These are phyloP conservation scores for Irena cyanogastra DNA, from an alignment of 2,113 vertebrate species.

Conservation along the genomic window DNA sequence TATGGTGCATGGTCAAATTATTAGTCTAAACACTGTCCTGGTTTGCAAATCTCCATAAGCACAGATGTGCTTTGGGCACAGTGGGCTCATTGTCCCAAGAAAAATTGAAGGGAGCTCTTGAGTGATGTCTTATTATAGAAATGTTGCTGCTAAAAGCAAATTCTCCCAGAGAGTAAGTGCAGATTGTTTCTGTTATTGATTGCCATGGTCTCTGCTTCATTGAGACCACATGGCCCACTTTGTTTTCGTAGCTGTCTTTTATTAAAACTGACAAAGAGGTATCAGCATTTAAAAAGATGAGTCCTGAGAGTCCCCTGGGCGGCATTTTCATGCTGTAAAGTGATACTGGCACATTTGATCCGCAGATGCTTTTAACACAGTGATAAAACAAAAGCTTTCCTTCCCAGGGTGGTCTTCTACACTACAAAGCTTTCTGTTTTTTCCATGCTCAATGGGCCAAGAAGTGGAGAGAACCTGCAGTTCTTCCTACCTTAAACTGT, in stretches of 20 bases:
- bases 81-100: conserved; percentile 35
- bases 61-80: conserved; percentile 38
- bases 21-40: conserved; percentile 12
- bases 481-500: neutral
- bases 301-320: conserved; percentile 49
- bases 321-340: conserved; percentile 11
- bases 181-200: conserved; percentile 56
- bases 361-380: conserved; percentile 53
- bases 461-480: neutral
- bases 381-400: conserved; percentile 45
- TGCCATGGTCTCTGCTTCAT: conserved; percentile 12
- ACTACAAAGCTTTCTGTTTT: neutral
- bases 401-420: conserved; percentile 26
- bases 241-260: conserved; percentile 60
- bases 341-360: conserved; percentile 53
- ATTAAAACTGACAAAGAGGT: conserved; percentile 64
- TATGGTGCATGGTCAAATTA: neutral
- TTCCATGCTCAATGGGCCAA: neutral
- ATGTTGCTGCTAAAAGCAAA: conserved; percentile 43
- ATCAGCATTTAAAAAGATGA: conserved; percentile 47
- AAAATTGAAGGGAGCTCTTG: conserved; percentile 12
- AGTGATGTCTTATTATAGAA: conserved; percentile 27
- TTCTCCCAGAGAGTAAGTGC: conserved; percentile 4
- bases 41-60: neutral
- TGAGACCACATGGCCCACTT: conserved; percentile 59